These are phyloP conservation scores for Polypterus bichir DNA, from an alignment of 2,113 vertebrate genomes.

Conservation along the genomic window DNA sequence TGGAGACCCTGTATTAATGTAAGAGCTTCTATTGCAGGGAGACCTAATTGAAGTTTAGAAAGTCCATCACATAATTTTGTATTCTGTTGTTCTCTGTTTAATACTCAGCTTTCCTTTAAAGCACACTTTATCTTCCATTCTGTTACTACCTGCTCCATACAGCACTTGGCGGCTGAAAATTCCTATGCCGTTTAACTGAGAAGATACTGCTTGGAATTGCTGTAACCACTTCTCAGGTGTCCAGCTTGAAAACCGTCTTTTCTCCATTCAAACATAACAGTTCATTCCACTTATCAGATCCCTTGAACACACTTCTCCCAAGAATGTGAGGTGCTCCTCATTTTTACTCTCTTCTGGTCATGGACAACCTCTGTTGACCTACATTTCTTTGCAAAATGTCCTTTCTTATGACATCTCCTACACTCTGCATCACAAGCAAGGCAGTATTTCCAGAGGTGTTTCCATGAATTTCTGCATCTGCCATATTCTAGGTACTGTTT, in stretches of 20 bases:
- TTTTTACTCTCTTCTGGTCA: background rate
- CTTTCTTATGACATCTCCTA: slow-evolving; percentile 2
- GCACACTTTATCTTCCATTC: background rate
- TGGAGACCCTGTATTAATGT: slow-evolving; percentile 1
- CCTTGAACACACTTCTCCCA: too few species aligned
- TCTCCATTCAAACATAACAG: too few species aligned
- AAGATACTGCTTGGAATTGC: too few species aligned
- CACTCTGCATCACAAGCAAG: slow-evolving; percentile 1
- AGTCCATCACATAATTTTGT: slow-evolving; percentile 6
- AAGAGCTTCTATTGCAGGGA: slow-evolving; percentile 4
- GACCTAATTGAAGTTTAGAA: slow-evolving; percentile 3
- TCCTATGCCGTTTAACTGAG: too few species aligned
- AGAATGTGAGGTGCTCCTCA: too few species aligned
- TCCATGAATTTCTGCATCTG: background rate
- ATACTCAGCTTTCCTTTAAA: slow-evolving; percentile 16
- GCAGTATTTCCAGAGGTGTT: slow-evolving; percentile 1
- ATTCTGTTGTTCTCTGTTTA: slow-evolving; percentile 1
- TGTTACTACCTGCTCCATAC: slow-evolving; percentile 15
- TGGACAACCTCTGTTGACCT: background rate
- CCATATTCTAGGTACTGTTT: background rate
- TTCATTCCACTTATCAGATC: too few species aligned
- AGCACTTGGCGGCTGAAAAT: slow-evolving; percentile 5
- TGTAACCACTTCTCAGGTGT: too few species aligned
- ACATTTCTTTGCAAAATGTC: slow-evolving; percentile 10
- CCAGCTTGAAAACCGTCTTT: too few species aligned